Evolutionary conservation across 2,797 vertebrate species (phyloP).

Genomic region (Melanotaenia boesemani): DNA sequence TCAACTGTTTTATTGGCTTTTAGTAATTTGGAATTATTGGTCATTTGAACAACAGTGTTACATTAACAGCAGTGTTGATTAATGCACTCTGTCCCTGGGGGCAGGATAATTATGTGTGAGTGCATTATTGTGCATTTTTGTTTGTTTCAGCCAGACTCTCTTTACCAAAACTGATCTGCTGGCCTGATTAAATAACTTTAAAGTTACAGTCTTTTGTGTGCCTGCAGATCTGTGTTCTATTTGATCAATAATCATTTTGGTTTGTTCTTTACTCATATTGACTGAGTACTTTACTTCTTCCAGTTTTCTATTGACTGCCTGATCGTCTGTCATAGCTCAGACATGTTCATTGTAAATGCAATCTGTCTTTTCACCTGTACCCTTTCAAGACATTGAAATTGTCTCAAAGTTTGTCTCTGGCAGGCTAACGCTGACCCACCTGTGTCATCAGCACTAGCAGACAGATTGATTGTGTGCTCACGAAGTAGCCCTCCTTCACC

Average conservation of each 20-base stretch:
- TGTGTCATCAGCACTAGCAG: constrained; percentile 36
- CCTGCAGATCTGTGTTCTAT: constrained; percentile 6
- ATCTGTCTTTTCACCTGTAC: constrained; percentile 40
- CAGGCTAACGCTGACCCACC: constrained; percentile 52
- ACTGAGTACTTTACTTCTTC: background rate
- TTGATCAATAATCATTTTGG: constrained; percentile 6
- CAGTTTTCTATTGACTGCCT: constrained; percentile 5
- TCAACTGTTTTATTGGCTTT: background rate
- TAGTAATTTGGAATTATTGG: background rate
- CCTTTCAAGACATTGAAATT: constrained; percentile 40
- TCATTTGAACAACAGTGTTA: background rate
- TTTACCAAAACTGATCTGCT: too few relatives aligned
- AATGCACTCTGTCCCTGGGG: background rate
- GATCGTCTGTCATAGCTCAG: constrained; percentile 21
- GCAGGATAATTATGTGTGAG: background rate
- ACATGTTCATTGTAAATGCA: background rate
- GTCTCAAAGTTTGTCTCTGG: constrained; percentile 40
- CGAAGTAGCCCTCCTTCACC: constrained; percentile 51
- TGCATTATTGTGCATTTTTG: constrained; percentile 10
- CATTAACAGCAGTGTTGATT: background rate
- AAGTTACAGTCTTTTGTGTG: constrained; percentile 2
- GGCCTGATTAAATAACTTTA: too few relatives aligned
- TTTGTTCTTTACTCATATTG: constrained; percentile 9
- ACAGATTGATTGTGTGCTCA: constrained; percentile 60
- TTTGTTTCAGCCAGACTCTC: constrained; percentile 1